Evolutionary conservation across 1,140 invertebrate genomes (phyloP).

Genomic region (Galendromus occidentalis): DNA sequence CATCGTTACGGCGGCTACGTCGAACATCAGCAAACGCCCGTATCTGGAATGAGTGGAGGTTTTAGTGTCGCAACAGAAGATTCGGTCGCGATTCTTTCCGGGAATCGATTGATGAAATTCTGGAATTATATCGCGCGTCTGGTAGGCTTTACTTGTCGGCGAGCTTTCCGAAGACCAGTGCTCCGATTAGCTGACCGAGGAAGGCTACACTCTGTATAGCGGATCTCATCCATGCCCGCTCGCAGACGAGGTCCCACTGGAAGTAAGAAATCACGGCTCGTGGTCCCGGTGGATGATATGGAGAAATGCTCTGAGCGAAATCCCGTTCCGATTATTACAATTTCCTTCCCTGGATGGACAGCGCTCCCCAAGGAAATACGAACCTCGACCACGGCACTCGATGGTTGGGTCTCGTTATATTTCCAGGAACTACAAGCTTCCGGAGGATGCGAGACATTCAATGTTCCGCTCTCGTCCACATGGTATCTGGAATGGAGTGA

Average conservation of each 20-base stretch:
- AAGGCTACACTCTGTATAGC: neutral
- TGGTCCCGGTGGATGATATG: no score
- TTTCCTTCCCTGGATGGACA: no score
- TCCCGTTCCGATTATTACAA: no score
- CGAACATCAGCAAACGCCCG: constrained; percentile 4
- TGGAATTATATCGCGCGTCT: no score
- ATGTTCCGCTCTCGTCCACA: neutral
- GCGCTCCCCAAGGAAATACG: neutral
- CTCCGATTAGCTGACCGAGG: neutral
- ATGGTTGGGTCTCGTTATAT: neutral
- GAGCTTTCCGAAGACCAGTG: neutral
- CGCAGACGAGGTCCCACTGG: neutral
- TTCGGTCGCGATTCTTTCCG: no score
- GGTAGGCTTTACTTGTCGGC: neutral
- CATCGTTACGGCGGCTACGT: neutral
- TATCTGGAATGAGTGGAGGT: neutral
- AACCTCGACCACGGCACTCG: neutral
- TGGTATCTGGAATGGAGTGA: neutral
- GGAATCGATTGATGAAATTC: no score
- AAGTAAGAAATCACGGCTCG: neutral
- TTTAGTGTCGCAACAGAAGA: neutral
- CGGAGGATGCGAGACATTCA: no score
- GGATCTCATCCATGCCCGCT: neutral
- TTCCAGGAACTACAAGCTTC: neutral
- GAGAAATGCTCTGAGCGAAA: no score